Evolutionary conservation across 2,113 vertebrate genomes (phyloP).

Genomic region (Sinocyclocheilus anshuiensis): DNA sequence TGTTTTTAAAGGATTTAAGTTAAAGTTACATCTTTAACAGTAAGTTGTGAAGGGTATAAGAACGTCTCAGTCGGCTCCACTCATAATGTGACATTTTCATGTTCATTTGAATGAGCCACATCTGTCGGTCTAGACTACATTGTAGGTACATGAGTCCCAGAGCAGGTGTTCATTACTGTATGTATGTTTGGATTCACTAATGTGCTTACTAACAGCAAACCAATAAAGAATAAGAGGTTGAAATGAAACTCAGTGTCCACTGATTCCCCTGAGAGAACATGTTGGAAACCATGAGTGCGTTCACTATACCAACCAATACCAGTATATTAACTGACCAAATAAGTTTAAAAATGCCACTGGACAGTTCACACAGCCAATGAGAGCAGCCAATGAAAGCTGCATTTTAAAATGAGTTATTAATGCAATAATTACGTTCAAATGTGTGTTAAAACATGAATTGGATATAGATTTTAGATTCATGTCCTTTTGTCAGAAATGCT

Average conservation of each 20-base stretch:
- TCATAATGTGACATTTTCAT: neutral
- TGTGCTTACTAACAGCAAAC: slow-evolving; percentile 17
- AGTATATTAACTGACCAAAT: neutral
- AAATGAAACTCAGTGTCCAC: neutral
- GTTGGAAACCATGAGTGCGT: too few species aligned
- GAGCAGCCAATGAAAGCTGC: neutral
- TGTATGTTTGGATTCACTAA: neutral
- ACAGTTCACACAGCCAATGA: neutral
- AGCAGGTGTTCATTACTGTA: neutral
- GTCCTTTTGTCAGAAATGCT: neutral
- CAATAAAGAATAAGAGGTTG: slow-evolving; percentile 28
- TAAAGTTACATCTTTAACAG: neutral
- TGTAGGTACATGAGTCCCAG: neutral
- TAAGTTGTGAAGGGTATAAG: neutral
- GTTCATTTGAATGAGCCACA: neutral
- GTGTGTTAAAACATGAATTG: neutral
- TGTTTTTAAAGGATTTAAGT: neutral
- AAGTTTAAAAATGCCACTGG: neutral
- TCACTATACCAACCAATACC: neutral
- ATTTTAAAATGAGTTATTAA: neutral
- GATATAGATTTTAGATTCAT: neutral
- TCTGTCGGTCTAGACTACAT: neutral
- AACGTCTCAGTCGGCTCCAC: neutral
- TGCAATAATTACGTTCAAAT: neutral
- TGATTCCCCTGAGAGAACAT: neutral